Evolutionary conservation across 2,113 vertebrate species (phyloP).

Genomic region (Neofelis nebulosa): DNA sequence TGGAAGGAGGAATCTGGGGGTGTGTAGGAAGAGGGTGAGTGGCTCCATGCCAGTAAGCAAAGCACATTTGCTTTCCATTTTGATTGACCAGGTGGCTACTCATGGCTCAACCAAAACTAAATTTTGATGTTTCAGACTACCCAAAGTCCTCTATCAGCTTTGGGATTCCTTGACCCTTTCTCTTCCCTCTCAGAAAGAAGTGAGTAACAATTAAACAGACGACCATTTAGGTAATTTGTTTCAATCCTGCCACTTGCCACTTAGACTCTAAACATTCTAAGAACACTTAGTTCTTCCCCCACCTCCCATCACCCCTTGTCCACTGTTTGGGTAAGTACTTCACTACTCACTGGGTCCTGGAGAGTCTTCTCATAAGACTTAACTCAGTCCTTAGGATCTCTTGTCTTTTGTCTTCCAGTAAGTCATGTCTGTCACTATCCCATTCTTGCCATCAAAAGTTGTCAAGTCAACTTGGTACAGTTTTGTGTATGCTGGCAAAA

Average conservation of each 20-base stretch:
- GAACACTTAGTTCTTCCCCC: too few relatives aligned
- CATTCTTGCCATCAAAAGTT: neutral
- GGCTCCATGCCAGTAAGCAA: neutral
- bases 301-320: neutral
- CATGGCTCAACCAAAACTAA: neutral
- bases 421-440: neutral
- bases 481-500: constrained; percentile 5
- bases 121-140: neutral
- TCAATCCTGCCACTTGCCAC: neutral
- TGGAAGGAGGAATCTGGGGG: neutral
- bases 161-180: neutral
- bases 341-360: neutral
- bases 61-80: neutral
- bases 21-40: neutral
- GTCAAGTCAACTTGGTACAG: neutral
- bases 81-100: neutral
- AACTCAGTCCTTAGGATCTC: neutral
- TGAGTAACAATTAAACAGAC: neutral
- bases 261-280: neutral
- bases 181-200: neutral
- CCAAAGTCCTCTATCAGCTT: neutral
- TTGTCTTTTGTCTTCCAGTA: neutral
- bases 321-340: neutral
- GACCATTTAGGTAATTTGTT: neutral
- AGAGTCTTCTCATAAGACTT: neutral